Conservation (phyloP, 2,113 vertebrate species). For the Cephalophus harveyi region DNA sequence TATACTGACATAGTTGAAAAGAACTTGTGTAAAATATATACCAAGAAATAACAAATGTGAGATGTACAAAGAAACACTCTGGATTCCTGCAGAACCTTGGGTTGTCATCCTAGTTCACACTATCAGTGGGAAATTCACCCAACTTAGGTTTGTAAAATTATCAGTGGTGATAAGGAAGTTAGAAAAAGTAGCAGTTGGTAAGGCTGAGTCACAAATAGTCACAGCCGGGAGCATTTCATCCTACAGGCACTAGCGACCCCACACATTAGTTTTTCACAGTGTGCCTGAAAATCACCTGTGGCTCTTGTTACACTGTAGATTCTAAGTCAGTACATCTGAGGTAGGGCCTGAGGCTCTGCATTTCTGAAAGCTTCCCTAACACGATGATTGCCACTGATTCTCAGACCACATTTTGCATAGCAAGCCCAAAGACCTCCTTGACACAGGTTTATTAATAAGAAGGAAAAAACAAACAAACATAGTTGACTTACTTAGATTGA, state of each 20-base stretch:
- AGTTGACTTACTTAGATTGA: not conserved
- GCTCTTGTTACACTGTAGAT: not conserved
- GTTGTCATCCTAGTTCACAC: not conserved
- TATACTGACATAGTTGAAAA: not conserved
- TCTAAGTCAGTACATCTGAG: not conserved
- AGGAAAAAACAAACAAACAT: not conserved
- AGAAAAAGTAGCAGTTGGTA: not conserved
- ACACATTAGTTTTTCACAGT: not conserved
- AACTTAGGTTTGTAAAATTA: not conserved
- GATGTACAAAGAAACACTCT: not conserved
- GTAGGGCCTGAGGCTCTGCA: not conserved
- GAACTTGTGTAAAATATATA: not conserved
- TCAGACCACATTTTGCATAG: not conserved
- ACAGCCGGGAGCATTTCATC: not conserved
- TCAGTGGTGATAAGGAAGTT: no score
- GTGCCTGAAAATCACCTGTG: not conserved
- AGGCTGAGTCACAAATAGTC: not conserved
- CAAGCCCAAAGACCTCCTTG: not conserved
- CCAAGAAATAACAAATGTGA: not conserved
- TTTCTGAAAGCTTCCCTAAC: not conserved
- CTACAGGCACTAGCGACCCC: not conserved
- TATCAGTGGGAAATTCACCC: not conserved
- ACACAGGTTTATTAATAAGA: not conserved
- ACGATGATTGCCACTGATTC: not conserved
- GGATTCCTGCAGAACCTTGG: not conserved